Conservation (phyloP, 2,113 vertebrate species). For the Urocolius indicus region DNA sequence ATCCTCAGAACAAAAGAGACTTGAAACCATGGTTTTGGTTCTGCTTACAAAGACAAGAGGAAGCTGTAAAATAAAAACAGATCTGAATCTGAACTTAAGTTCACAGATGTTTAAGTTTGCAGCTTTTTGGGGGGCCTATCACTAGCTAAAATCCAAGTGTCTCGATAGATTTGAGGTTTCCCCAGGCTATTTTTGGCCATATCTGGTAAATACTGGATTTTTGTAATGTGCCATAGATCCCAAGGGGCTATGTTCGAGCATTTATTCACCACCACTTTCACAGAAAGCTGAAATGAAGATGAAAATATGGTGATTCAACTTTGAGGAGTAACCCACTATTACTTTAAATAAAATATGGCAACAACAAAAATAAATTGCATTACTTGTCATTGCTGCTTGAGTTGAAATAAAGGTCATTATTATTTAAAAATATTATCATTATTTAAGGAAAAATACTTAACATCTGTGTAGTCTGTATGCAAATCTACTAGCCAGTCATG, state of each 20-base stretch:
- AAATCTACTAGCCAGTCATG: background rate
- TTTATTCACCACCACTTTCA: background rate
- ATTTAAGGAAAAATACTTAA: background rate
- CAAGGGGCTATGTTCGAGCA: background rate
- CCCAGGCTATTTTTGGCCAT: background rate
- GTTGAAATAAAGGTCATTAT: background rate
- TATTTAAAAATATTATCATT: background rate
- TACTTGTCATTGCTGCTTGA: background rate
- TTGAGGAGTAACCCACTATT: background rate
- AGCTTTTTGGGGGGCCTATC: background rate
- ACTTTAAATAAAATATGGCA: background rate
- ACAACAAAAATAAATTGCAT: background rate
- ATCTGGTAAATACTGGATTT: background rate
- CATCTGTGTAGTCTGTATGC: background rate
- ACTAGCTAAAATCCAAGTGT: background rate
- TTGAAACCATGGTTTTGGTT: slow-evolving; percentile 45
- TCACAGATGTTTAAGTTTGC: slow-evolving; percentile 22
- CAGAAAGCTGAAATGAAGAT: background rate
- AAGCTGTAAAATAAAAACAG: slow-evolving; percentile 37
- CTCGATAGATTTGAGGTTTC: background rate
- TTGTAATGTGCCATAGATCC: background rate
- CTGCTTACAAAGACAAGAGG: slow-evolving; percentile 35
- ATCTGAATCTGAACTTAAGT: background rate
- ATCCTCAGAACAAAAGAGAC: background rate
- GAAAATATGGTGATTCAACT: background rate